Percentiles rank a stretch among this genome's conserved stretches.
Evolutionary conservation across 1,140 invertebrate genomes (phyloP).

Genomic region (Ceratina calcarata): DNA sequence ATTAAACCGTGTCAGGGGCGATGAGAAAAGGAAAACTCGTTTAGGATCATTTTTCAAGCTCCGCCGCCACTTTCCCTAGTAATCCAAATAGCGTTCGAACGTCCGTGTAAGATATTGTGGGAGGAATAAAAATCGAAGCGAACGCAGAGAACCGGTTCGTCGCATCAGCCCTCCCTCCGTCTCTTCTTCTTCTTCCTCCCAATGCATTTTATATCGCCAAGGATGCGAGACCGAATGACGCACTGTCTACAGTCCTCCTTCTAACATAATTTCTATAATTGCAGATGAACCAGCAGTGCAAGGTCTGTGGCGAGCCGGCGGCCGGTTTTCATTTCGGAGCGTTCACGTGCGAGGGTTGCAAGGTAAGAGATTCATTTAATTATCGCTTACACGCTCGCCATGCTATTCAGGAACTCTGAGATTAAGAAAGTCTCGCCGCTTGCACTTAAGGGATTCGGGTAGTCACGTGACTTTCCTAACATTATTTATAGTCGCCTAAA

Average conservation of each 20-base stretch:
- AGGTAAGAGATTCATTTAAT: slow-evolving; percentile 82
- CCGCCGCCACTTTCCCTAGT: slow-evolving; percentile 31
- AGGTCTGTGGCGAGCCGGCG: slow-evolving; percentile 92
- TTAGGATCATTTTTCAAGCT: slow-evolving; percentile 35
- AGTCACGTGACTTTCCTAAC: too few relatives aligned
- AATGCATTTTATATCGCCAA: slow-evolving; percentile 47
- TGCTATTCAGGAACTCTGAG: neutral
- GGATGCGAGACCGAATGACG: slow-evolving; percentile 49
- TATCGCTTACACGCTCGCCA: neutral
- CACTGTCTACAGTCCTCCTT: slow-evolving; percentile 43
- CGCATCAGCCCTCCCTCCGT: slow-evolving; percentile 11
- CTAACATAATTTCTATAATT: slow-evolving; percentile 76
- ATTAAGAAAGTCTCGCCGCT: too few relatives aligned
- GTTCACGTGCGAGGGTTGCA: slow-evolving; percentile 95
- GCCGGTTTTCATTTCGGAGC: slow-evolving; percentile 95
- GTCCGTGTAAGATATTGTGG: slow-evolving; percentile 59
- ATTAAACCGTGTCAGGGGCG: slow-evolving; percentile 43
- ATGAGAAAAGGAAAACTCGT: neutral
- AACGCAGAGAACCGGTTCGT: slow-evolving; percentile 66
- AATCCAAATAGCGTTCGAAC: slow-evolving; percentile 58
- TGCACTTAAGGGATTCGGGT: too few relatives aligned
- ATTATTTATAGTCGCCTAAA: too few relatives aligned
- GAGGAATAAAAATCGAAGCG: slow-evolving; percentile 66
- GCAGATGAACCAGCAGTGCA: slow-evolving; percentile 91
- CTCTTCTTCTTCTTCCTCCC: neutral